Evolutionary conservation across 2,888 invertebrate species (phyloP).

Genomic region (Andrena marginata): DNA sequence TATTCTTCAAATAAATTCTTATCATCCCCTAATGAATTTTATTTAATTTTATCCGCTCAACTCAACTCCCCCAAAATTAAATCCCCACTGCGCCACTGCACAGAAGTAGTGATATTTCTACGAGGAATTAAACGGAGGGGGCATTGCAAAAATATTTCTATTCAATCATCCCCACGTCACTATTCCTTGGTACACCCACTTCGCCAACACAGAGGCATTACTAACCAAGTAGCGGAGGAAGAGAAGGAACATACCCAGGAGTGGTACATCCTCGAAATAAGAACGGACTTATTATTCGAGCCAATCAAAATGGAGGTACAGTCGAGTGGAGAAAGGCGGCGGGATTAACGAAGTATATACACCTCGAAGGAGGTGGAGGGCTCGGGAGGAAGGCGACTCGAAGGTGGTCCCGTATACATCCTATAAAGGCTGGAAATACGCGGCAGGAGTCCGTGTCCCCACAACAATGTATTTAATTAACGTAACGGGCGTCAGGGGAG

Average conservation of each 20-base stretch:
- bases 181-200: no score
- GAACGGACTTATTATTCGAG: conserved; percentile 21
- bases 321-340: background rate
- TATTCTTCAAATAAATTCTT: no score
- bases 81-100: no score
- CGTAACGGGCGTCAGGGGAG: conserved; percentile 84
- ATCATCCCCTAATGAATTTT: no score
- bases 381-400: conserved; percentile 20
- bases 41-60: no score
- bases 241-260: background rate
- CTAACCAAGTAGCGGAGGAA: no score
- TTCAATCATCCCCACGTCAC: no score
- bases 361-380: conserved; percentile 8
- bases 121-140: no score
- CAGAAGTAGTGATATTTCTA: no score
- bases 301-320: conserved; percentile 19
- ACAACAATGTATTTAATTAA: conserved; percentile 85
- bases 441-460: conserved; percentile 83
- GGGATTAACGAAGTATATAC: conserved; percentile 27
- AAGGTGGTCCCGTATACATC: conserved; percentile 73
- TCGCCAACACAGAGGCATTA: no score
- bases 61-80: no score
- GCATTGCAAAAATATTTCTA: no score
- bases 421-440: conserved; percentile 82
- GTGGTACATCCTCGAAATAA: conserved; percentile 8